Base-by-base conservation (phyloP, 2,113 vertebrate species). In the Rhea pennata region DNA sequence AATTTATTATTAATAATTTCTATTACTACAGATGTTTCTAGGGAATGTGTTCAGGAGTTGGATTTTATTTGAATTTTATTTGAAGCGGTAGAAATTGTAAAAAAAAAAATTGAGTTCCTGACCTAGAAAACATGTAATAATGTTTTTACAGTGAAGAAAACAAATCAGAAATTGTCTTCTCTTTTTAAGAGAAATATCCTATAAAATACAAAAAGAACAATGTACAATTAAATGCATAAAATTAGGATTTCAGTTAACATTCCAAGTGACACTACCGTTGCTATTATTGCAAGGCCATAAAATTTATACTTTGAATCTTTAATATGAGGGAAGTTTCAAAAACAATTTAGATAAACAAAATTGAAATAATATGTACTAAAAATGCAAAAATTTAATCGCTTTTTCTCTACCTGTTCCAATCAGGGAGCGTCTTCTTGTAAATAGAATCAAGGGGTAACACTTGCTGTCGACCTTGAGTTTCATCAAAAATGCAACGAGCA, bases 361-460 rank as follows among this genome's bases (percentile, higher is more conserved):
- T 4, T 74, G 84, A 54, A 6, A 22, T 6, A 74, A 29, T 10
- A 69, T 26, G 10, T 26, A 56, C 87, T 5, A 33, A 5, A 82
- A 92, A 65, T 27, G 20, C 14, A 80, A 40, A 88, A 67, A 17
- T 76, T 42, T 21, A 1, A 23, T 33, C 84, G 64, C 56, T 31
- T 95, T 93, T 53, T 42, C 48, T 62, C 33, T 98, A 99, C 99
- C 98, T 99, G 96, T 97, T 97, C 95, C 94, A 97, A n/a, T 92
- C 91, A 64, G 98, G 98, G 71, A 98, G 98, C 69, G 96, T 96
- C 96, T 97, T 98, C 97, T 98, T 98, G 92, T 97, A 98, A 71
- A 99, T 97, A 10, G 98, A 98, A 90, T 99, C 99, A 12, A 99
- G 98, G 16, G 99, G 97, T 94, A 99, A 94, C 93, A 99, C 99